Base-by-base conservation (phyloP, 2,113 vertebrate genomes). In the Toxotes jaculatrix region DNA sequence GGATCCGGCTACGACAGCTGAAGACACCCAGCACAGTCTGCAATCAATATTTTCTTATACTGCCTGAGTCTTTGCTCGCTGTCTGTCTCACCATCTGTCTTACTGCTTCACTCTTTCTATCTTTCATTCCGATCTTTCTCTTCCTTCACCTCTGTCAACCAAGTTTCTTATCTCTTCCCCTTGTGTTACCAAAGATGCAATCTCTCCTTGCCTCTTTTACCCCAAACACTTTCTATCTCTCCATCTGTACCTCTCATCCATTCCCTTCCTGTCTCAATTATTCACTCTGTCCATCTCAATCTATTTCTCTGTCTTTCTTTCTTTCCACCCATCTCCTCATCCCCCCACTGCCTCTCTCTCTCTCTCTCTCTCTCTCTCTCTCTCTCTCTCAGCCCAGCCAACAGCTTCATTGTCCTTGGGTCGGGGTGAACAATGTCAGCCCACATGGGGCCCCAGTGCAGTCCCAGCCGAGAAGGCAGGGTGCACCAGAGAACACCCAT, bases 331-430 rank as follows among this genome's bases (percentile, higher is more conserved):
- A 70, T 79, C 36, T 80, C 27, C 27, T 27, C 27, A 23, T 65
- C 13, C 8, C 34, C 53, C 12, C 57, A 31, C 38, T 27, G 27
- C 27, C 51, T 42, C 27, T 14, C 60, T 69, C 34, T 16, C 69
- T 55, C 36, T 63, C 74, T 55, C 78, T 75, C 51, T 42, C 27
- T 14, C 60, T 69, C 34, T 16, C 69, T 55, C 42, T 63, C 74
- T 55, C 78, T 75, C 77, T 85, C 79, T 81, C 86, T 62, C 45
- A 31, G 47, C 74, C 67, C 59, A 82, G 85, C 86, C 92, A 90
- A 89, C 89, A 80, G 83, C 88, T 87, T 91, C 83, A 93, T 88
- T 92, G 92, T 93, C 92, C 91, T 87, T 89, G 87, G 92, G 84
- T 87, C 62, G 63, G 89, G 87, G 89, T 89, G 92, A 91, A 91